Conservation (phyloP, 1,140 invertebrate species). For the Zaprionus lachaisei region DNA sequence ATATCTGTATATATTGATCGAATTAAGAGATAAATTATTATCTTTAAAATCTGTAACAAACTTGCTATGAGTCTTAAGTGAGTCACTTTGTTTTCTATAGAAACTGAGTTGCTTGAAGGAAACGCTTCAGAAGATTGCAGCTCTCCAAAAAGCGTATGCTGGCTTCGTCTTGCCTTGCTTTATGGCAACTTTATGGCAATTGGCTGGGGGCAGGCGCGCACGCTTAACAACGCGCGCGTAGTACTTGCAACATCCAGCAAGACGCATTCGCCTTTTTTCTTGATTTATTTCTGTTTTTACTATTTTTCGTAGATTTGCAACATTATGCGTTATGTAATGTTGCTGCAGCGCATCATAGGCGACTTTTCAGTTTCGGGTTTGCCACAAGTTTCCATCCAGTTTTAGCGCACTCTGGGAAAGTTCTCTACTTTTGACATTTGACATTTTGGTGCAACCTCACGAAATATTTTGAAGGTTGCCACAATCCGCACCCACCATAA, state of each 20-base stretch:
- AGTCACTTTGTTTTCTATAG: not conserved
- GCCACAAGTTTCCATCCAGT: not conserved
- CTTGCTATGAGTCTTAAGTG: not conserved
- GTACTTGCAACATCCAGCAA: conserved; percentile 4
- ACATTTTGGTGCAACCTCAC: conserved; percentile 50
- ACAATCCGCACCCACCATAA: conserved; percentile 62
- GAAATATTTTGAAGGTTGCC: conserved; percentile 72
- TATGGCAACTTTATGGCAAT: conserved; percentile 9
- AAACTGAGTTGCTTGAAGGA: not conserved
- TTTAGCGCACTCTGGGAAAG: conserved; percentile 52
- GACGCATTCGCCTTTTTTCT: not conserved
- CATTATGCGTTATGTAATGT: conserved; percentile 2
- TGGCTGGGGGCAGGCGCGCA: conserved; percentile 7
- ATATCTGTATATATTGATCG: too few relatives aligned
- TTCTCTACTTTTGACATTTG: conserved; percentile 52
- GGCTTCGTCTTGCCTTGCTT: not conserved
- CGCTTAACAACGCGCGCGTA: not conserved
- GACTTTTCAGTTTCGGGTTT: not conserved
- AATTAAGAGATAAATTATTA: too few relatives aligned
- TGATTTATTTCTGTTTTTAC: not conserved
- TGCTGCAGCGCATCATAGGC: not conserved
- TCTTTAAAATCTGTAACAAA: too few relatives aligned
- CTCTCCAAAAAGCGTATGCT: not conserved
- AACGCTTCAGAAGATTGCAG: not conserved
- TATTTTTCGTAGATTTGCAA: conserved; percentile 14